These are phyloP conservation scores for Bombus sibiricus DNA, from an alignment of 1,140 invertebrate genomes.

Conservation along the genomic window DNA sequence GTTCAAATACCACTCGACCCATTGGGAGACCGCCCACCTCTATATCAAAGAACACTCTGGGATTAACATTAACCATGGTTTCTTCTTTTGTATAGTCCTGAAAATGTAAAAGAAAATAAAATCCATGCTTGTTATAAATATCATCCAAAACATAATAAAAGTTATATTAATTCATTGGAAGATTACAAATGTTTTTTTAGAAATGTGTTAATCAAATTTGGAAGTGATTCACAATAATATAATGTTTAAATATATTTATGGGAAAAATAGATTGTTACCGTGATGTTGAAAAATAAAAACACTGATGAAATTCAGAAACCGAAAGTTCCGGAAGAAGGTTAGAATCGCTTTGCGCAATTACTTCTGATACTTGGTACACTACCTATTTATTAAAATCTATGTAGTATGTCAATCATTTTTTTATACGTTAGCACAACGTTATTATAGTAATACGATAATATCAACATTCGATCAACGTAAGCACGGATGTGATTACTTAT, in stretches of 20 bases:
- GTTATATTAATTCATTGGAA: not conserved
- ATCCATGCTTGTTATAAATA: not conserved
- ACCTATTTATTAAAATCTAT: not conserved
- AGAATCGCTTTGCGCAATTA: not conserved
- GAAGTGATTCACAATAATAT: not conserved
- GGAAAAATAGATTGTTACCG: constrained; percentile 27
- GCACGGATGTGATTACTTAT: not conserved
- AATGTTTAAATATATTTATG: not conserved
- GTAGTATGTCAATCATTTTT: constrained; percentile 15
- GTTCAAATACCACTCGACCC: constrained; percentile 97
- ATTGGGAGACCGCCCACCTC: constrained; percentile 95
- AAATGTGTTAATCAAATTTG: not conserved
- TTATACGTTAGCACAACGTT: not conserved
- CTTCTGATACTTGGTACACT: not conserved
- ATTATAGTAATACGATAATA: constrained; percentile 3
- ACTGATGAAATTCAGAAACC: not conserved
- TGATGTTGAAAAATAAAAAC: not conserved
- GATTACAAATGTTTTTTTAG: not conserved
- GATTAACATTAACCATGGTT: constrained; percentile 74
- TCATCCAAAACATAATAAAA: not conserved
- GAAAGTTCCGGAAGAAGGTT: constrained; percentile 21
- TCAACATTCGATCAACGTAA: constrained; percentile 7
- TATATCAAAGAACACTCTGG: constrained; percentile 94
- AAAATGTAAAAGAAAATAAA: constrained; percentile 12
- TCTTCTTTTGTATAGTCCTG: constrained; percentile 17